Conservation (phyloP, 2,888 invertebrate species). For the Crepidodera aurea region DNA sequence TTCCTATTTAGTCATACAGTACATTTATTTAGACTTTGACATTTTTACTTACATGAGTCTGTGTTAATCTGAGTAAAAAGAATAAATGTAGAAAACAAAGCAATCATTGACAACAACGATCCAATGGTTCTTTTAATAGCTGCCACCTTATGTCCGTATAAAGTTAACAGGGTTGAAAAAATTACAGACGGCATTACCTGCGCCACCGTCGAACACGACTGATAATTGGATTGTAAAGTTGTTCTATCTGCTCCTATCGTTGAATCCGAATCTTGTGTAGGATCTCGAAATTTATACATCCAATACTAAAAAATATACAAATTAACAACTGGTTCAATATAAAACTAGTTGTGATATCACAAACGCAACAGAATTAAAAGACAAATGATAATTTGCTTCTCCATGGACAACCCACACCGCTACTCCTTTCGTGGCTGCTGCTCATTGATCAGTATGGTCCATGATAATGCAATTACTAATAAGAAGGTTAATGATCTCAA, state of each 20-base stretch:
- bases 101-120: not conserved
- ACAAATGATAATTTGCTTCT: too few relatives aligned
- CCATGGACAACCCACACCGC: too few relatives aligned
- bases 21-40: too few relatives aligned
- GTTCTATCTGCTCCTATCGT: constrained; percentile 10
- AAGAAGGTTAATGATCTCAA: too few relatives aligned
- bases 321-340: too few relatives aligned
- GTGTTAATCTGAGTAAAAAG: constrained; percentile 9
- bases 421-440: too few relatives aligned
- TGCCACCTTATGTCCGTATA: constrained; percentile 5
- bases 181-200: not conserved
- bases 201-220: not conserved
- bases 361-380: too few relatives aligned
- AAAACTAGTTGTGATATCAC: too few relatives aligned
- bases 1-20: too few relatives aligned
- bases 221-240: constrained; percentile 11
- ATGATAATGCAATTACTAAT: too few relatives aligned
- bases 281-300: constrained; percentile 20
- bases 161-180: not conserved
- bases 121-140: not conserved
- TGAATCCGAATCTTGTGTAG: not conserved
- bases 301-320: constrained; percentile 3
- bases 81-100: not conserved
- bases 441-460: too few relatives aligned
- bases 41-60: constrained; percentile 15